phyloP scores from a whole-genome alignment of 2,113 vertebrate species.

The Lophius piscatorius region DNA sequence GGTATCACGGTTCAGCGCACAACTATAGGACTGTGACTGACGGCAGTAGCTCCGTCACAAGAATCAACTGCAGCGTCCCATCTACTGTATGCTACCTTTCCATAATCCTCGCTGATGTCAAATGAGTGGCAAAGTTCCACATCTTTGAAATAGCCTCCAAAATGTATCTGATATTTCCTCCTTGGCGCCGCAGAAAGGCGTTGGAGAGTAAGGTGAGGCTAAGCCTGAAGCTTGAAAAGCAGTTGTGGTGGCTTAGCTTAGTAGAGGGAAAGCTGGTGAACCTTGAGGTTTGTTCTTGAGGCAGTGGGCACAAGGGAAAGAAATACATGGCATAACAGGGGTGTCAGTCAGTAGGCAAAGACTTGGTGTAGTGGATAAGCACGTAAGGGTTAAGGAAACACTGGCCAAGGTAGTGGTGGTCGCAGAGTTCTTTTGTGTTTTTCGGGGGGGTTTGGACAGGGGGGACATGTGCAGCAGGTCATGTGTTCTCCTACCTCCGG shows the following conservation, averaged over 20 bases:
- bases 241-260: slow-evolving; percentile 49
- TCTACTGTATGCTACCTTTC: slow-evolving; percentile 40
- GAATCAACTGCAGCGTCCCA: slow-evolving; percentile 34
- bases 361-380: slow-evolving; percentile 51
- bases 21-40: slow-evolving; percentile 40
- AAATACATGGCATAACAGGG: slow-evolving; percentile 61
- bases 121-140: slow-evolving; percentile 14
- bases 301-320: slow-evolving; percentile 44
- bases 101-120: slow-evolving; percentile 55
- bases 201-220: slow-evolving; percentile 62
- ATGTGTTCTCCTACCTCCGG: slow-evolving; percentile 77
- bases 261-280: slow-evolving; percentile 47
- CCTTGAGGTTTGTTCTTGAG: slow-evolving; percentile 36
- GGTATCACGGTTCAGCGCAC: slow-evolving; percentile 58
- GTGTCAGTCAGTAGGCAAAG: slow-evolving; percentile 67
- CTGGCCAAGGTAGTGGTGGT: slow-evolving; percentile 37
- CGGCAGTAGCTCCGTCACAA: slow-evolving; percentile 17
- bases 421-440: slow-evolving; percentile 23
- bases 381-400: slow-evolving; percentile 49
- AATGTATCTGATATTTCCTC: slow-evolving; percentile 21
- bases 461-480: slow-evolving; percentile 62
- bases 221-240: slow-evolving; percentile 38
- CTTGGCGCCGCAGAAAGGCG: slow-evolving; percentile 19
- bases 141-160: neutral
- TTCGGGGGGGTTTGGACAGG: slow-evolving; percentile 6